phyloP scores from a whole-genome alignment of 2,888 invertebrate genomes.

The Gnatocerus cornutus region DNA sequence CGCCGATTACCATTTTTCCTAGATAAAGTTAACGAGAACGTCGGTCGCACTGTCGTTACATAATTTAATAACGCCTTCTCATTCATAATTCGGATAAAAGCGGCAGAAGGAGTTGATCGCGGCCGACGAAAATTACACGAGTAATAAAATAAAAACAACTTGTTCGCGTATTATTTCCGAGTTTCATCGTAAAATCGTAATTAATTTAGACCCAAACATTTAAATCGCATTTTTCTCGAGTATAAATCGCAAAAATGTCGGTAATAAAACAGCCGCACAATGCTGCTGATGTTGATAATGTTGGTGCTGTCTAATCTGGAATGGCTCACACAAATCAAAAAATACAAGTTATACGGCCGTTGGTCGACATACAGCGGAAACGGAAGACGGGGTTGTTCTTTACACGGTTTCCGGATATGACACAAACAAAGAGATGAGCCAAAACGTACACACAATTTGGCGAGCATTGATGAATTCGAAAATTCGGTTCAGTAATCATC shows the following conservation, averaged over 20 bases:
- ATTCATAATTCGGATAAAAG: constrained; percentile 30
- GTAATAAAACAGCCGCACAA: constrained; percentile 2
- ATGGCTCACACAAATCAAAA: constrained; percentile 44
- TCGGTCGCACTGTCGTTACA: constrained; percentile 31
- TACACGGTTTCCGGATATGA: constrained; percentile 43
- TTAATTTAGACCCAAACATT: constrained; percentile 15
- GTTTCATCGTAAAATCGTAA: constrained; percentile 19
- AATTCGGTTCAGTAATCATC: neutral
- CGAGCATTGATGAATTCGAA: neutral
- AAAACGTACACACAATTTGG: constrained; percentile 13
- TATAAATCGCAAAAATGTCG: constrained; percentile 8
- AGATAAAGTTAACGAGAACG: constrained; percentile 17
- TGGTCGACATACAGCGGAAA: constrained; percentile 41
- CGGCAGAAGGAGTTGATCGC: constrained; percentile 16
- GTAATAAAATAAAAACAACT: constrained; percentile 22
- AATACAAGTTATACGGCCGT: constrained; percentile 29
- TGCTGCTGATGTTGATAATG: constrained; percentile 40
- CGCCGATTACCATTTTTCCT: constrained; percentile 1
- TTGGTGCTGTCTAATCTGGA: constrained; percentile 24
- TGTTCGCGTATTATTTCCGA: constrained; percentile 22
- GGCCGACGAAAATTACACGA: constrained; percentile 22
- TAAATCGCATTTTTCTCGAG: constrained; percentile 10
- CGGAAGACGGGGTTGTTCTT: constrained; percentile 48
- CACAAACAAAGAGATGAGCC: constrained; percentile 42
- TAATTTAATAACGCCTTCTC: constrained; percentile 43